Percentiles rank a stretch among this genome's conserved stretches.
phyloP scores from a whole-genome alignment of 2,888 invertebrate species.

The Trichopria drosophilae region DNA sequence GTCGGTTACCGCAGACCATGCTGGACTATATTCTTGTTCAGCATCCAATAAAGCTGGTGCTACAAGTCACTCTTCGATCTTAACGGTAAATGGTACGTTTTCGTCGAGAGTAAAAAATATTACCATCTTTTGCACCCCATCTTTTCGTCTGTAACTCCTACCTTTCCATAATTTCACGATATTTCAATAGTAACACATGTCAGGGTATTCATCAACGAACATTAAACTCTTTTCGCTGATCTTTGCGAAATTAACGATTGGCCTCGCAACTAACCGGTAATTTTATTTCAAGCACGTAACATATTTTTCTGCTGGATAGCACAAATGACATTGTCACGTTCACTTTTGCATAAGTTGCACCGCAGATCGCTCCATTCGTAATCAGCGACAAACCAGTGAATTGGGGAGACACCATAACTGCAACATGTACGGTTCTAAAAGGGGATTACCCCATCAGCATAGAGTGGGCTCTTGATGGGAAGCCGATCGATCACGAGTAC shows the following conservation, averaged over 20 bases:
- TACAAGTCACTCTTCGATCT: slow-evolving; percentile 59
- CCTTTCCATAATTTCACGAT: too few relatives aligned
- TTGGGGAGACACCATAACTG: slow-evolving; percentile 71
- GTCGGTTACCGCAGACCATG: slow-evolving; percentile 60
- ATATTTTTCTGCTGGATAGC: too few relatives aligned
- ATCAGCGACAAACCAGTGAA: slow-evolving; percentile 72
- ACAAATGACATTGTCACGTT: too few relatives aligned
- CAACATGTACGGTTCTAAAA: slow-evolving; percentile 71
- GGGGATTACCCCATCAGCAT: slow-evolving; percentile 77
- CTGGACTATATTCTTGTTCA: slow-evolving; percentile 62
- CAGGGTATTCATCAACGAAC: too few relatives aligned
- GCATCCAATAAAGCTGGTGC: slow-evolving; percentile 62
- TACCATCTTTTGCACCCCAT: too few relatives aligned
- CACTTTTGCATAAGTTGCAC: slow-evolving; percentile 65
- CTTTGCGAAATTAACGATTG: too few relatives aligned
- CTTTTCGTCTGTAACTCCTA: too few relatives aligned
- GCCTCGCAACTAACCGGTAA: too few relatives aligned
- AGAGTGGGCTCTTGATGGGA: slow-evolving; percentile 74
- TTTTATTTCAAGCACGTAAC: too few relatives aligned
- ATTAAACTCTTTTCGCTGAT: too few relatives aligned
- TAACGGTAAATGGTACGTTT: slow-evolving; percentile 62
- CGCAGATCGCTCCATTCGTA: slow-evolving; percentile 72
- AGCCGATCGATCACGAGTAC: slow-evolving; percentile 55
- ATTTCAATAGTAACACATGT: too few relatives aligned
- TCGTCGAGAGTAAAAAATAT: too few relatives aligned